Base-by-base conservation (phyloP, 2,797 vertebrate genomes). In the Bryconaethiops microstoma region DNA sequence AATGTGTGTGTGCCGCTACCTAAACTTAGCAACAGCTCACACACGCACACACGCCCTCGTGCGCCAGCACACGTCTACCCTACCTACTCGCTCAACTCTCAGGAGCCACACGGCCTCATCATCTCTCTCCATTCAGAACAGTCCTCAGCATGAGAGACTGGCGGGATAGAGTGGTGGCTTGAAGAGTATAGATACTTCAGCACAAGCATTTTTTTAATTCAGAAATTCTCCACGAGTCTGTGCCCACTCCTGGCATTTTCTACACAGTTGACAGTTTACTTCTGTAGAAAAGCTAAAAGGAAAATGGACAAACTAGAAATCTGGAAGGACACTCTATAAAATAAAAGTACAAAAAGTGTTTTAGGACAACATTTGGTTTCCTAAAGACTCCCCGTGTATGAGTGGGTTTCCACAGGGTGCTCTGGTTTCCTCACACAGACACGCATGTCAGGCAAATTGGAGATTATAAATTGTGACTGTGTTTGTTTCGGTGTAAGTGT, bases 1-100 rank as follows among this genome's bases (percentile, higher is more conserved):
- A 42, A 57, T 48, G 39, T 70, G 54, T 69, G 54, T 77, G 55
- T 70, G 55, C 59, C 17, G 50, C 59, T 64, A 54, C 48, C 70
- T 64, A 73, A 79, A 73, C 69, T 79, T 79, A 73, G 78, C 69
- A 79, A 50, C 68, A 63, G 39, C n/a, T 42, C 42, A 21, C 68
- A 25, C 68, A 50, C 45, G 14, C 45, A 21, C 71, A 59, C 52
- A 35, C 42, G 6, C 42, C 1, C 42, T 7, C 42, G 5, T 10
- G 48, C 19, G 40, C 29, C 17, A 19, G 39, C 40, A 39, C 63
- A 75, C 60, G 60, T 60, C 63, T 68, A 74, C 42, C 79, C 79
- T 75, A 50, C 17, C 67, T 67, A 60, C 63, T 63, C 64, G n/a
- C 39, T 13, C 2, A 67, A 8, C 64, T 67, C 52, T 50, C 40